Base-by-base conservation (phyloP, 2,888 invertebrate genomes). In the Apamea anceps region DNA sequence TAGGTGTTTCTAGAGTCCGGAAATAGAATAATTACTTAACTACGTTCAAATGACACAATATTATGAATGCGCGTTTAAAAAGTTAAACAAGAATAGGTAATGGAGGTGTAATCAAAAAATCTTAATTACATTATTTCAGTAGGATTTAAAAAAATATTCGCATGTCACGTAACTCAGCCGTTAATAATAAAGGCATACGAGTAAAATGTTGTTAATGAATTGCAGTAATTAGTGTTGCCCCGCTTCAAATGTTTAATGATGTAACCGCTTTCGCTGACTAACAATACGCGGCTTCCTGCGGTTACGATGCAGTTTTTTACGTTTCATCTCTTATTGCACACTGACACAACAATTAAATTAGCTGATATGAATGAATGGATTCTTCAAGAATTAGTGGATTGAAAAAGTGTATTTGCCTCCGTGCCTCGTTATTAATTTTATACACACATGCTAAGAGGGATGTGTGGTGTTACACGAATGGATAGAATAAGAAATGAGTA, bases 121-220 rank as follows among this genome's bases (percentile, higher is more conserved):
- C 86, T 88, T 88, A 88, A 86, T 88, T 88, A 80, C 72, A 79
- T 68, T 72, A 74, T 88, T 77, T 77, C 63, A 75, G 75, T 48
- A 10, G 68, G 57, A 76, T 88, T 66, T 70, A 78, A 84, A 81
- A 82, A 81, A 77, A 86, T 45, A 86, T 85, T 87, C 88, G 77
- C 90, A 87, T 82, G 82, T 86, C 85, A 83, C 89, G 87, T 88
- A 89, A 89, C 83, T 42, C 48, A 79, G 81, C 54, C 73, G 85
- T 83, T 80, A 84, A 80, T 81, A 87, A 85, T 84, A 88, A 84
- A 81, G 72, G 70, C 72, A 70, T 80, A 81, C 78, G 79, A 75
- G 82, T 84, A 80, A 89, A 86, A 85, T 89, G 88, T 84, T 88
- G 89, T 86, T 89, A 89, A 89, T 89, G 85, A 88, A 90, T 90